Percentiles rank a stretch among this genome's conserved stretches.
These are phyloP conservation scores for Spinus pinus DNA, from an alignment of 2,797 vertebrate species.

Conservation along the genomic window DNA sequence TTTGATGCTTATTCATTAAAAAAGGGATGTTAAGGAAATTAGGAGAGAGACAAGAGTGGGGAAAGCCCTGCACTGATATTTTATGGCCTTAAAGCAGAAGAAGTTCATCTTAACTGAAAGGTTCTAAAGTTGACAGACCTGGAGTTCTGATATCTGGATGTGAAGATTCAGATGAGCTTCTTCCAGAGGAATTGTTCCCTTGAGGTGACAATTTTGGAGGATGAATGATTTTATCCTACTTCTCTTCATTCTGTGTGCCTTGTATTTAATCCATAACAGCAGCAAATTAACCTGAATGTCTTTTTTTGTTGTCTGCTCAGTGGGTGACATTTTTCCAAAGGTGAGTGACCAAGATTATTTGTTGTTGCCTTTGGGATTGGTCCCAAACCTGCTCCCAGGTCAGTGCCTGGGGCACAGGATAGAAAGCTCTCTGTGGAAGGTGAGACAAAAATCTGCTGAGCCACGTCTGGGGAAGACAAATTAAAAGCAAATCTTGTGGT, in stretches of 20 bases:
- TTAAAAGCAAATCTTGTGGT: not conserved
- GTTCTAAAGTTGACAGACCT: not conserved
- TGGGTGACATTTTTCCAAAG: not conserved
- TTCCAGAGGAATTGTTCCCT: not conserved
- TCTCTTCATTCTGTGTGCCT: not conserved
- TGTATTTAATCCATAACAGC: not conserved
- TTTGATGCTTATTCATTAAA: not conserved
- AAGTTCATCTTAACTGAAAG: not conserved
- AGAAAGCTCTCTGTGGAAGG: not conserved
- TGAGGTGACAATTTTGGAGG: not conserved
- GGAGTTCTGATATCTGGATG: not conserved
- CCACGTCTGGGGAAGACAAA: not conserved
- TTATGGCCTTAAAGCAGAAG: not conserved
- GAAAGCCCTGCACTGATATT: not conserved
- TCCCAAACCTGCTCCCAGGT: not conserved
- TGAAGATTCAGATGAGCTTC: not conserved
- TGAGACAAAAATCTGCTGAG: not conserved
- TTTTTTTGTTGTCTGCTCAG: not conserved
- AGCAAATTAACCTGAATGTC: not conserved
- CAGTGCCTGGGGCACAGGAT: fast-evolving
- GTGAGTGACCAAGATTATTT: not conserved
- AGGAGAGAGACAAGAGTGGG: not conserved
- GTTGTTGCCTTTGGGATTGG: not conserved
- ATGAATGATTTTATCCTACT: not conserved
- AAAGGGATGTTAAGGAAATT: not conserved